A percentile compares a stretch with the other conserved stretches of the same genome.
Evolutionary conservation across 2,113 vertebrate genomes (phyloP).

Genomic region (Anhinga rufa): DNA sequence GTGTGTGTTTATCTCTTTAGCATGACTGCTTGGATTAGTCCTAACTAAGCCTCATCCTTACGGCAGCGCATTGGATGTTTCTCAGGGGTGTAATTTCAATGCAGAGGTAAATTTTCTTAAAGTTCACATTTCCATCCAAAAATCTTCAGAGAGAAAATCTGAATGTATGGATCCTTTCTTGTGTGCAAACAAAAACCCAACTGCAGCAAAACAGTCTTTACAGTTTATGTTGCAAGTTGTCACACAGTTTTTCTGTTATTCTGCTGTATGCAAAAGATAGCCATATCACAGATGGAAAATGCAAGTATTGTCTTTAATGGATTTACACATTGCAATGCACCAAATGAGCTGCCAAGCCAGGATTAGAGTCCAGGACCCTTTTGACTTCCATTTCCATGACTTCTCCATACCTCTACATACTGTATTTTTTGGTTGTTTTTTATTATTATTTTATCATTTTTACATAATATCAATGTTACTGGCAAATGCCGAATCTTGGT

Average conservation of each 20-base stretch:
- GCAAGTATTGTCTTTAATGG: not conserved
- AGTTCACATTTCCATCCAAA: not conserved
- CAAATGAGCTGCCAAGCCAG: not conserved
- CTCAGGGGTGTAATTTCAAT: not conserved
- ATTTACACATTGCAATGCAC: not conserved
- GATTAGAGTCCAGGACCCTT: not conserved
- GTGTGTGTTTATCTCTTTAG: not conserved
- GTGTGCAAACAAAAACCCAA: not conserved
- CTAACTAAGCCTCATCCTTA: not conserved
- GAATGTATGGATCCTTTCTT: not conserved
- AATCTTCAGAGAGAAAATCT: not conserved
- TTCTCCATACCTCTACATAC: not conserved
- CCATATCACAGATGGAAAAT: not conserved
- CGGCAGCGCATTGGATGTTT: not conserved
- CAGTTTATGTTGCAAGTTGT: not conserved
- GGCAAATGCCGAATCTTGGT: not conserved
- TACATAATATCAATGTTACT: not conserved
- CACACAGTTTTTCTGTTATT: not conserved
- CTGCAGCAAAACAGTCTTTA: not conserved
- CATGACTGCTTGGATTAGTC: not conserved
- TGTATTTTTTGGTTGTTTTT: not conserved
- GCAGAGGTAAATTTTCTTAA: not conserved
- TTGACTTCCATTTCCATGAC: not conserved
- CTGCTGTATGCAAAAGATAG: not conserved
- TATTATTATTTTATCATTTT: not conserved